Evolutionary conservation across 2,797 vertebrate species (phyloP), one percentile per base, ranked within the genome.

Genomic region (Pseudomugil tenellus): DNA sequence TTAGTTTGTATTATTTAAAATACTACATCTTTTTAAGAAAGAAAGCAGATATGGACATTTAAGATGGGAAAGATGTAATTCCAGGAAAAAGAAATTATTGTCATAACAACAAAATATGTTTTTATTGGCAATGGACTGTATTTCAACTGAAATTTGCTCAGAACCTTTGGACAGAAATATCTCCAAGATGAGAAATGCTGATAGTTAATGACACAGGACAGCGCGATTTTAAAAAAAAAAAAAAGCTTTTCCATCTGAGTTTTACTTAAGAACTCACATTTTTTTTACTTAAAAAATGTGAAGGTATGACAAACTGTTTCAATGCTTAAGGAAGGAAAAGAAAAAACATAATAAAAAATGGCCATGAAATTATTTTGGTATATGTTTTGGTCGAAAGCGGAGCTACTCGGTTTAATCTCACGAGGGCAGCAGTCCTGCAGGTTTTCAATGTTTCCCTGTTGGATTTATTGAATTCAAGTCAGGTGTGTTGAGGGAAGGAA

Each of bases 1-100:
- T 71, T 14, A 35, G 19, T 84, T 73, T 72, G 55, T 13, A 25
- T 17, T 8, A 39, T 76, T 70, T 49, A 71, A 63, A 43, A 52
- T 25, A 17, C 17, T 5, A 11, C 55, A 0, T n/a, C n/a, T n/a
- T n/a, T n/a, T n/a, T n/a, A n/a, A n/a, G n/a, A n/a, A n/a, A n/a
- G n/a, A n/a, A n/a, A n/a, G n/a, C n/a, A n/a, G n/a, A n/a, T 23
- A 2, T 21, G 60, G 13, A 25, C 60, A 25, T 26, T 59, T 31
- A 23, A 48, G 25, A 2, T 14, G 34, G 58, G n/a, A 63, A 64
- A 62, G 71, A 55, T 31, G 0, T 48, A 4, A 13, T 26, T 51
- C 13, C n/a, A 25, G 55, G 13, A 41, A 62, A 52, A 35, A 2
- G 21, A 31, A 31, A 31, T 6, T 3, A 31, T 6, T 51, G 63